Percentiles rank a stretch among this genome's conserved stretches.
phyloP scores from a whole-genome alignment of 2,113 vertebrate species.

The Eira barbara region DNA sequence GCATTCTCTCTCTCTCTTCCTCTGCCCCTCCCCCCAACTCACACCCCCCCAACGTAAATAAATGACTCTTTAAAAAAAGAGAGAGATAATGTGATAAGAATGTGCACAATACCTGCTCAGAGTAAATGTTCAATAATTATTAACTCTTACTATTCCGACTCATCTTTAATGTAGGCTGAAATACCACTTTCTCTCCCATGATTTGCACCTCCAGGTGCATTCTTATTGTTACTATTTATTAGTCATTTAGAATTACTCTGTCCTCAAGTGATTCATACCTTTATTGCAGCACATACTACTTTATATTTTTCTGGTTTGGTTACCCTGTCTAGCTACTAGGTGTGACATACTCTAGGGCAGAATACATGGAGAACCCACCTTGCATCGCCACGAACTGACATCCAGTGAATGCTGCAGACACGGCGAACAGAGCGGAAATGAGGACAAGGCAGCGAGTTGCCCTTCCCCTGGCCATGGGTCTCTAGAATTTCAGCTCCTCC shows the following conservation, averaged over 20 bases:
- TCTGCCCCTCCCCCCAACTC: background rate
- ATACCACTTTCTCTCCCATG: slow-evolving; percentile 26
- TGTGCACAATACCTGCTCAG: background rate
- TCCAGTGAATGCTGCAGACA: background rate
- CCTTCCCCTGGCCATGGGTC: background rate
- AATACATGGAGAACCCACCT: background rate
- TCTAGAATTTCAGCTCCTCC: background rate
- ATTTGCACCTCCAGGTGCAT: background rate
- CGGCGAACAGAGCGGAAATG: background rate
- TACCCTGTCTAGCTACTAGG: background rate
- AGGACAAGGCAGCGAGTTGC: background rate
- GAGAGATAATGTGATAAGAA: background rate
- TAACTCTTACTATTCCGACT: slow-evolving; percentile 4
- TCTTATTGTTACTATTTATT: slow-evolving; percentile 35
- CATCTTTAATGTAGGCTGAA: background rate
- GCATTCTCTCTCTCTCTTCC: background rate
- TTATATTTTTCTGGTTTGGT: slow-evolving; percentile 47
- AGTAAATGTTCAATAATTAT: slow-evolving; percentile 7
- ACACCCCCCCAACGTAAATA: background rate
- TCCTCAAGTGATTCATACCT: background rate
- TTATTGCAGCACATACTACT: background rate
- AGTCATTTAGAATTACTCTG: slow-evolving; percentile 50
- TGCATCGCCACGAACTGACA: background rate
- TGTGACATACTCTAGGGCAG: background rate
- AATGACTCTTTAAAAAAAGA: background rate